Evolutionary conservation across 2,113 vertebrate genomes (phyloP), one percentile per base, ranked within the genome.

Genomic region (Anhinga anhinga): DNA sequence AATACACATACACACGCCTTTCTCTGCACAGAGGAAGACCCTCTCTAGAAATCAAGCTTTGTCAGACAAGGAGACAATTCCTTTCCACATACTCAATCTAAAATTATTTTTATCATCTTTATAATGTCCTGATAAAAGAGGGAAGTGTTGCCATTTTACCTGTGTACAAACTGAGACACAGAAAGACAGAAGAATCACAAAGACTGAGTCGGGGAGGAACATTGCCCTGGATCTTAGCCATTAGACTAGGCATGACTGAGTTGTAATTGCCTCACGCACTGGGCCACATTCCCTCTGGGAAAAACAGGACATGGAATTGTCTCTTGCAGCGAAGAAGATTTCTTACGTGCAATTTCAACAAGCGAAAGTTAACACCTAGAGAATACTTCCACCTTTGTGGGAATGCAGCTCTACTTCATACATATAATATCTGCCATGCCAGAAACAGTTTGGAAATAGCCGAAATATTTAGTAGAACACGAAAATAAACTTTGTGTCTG

Each of bases 291-390:
- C 38, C n/a, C 53, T 56, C 63, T 38, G 40, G 25, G 62, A 82
- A 72, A 84, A 56, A 29, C 0, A 0, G 12, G 32, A 53, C 11
- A 7, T 1, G 5, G 32, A 81, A 62, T n/a, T 59, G 23, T 36
- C 26, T 67, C 47, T 34, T 40, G 34, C 56, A 91, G 23, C 2
- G 13, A 77, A 73, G 40, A 62, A 20, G 13, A 63, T 26, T 73
- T 58, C 58, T 70, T 45, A 62, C 7, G 21, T 0, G 1, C 40
- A 70, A 38, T 13, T 93, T 88, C 22, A 29, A 34, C 5, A 66
- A 50, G 26, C 16, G 1, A 2, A 87, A 82, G 11, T 29, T 55
- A 50, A 56, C 32, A 58, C 13, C 11, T 50, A 45, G 34, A 76
- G 26, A 76, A 44, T 26, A 59, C n/a, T 66, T 74, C n/a, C 29